phyloP scores from a whole-genome alignment of 2,113 vertebrate species.

The Hemichromis elongatus region DNA sequence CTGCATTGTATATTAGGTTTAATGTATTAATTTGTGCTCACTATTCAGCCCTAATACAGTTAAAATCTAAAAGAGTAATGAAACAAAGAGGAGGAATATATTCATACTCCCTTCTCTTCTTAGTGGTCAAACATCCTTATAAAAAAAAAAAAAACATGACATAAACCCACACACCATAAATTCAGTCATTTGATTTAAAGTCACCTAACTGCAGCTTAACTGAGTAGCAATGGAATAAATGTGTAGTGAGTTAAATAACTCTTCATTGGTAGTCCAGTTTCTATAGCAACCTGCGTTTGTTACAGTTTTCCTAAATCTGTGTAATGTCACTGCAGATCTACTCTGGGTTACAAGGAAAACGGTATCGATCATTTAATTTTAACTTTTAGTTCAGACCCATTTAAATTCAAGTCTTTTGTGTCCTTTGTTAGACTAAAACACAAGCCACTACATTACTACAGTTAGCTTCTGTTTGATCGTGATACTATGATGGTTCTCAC shows the following conservation, averaged over 20 bases:
- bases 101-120: not conserved
- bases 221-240: too few relatives aligned
- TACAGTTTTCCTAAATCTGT: not conserved
- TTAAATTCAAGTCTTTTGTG: not conserved
- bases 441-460: not conserved
- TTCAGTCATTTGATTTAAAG: not conserved
- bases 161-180: not conserved
- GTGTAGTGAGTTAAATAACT: too few relatives aligned
- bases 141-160: not conserved
- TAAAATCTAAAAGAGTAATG: not conserved
- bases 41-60: not conserved
- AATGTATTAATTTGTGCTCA: not conserved
- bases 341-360: not conserved
- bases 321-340: not conserved
- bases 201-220: not conserved
- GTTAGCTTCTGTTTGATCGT: too few relatives aligned
- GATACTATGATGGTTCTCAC: not conserved
- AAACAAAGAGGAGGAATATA: not conserved
- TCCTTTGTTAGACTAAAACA: not conserved
- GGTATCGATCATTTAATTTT: not conserved
- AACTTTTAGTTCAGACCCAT: not conserved
- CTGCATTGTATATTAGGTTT: not conserved
- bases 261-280: not conserved
- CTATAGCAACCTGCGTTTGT: not conserved
- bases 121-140: not conserved